phyloP scores from a whole-genome alignment of 1,140 invertebrate genomes.

The Carposina sasakii region DNA sequence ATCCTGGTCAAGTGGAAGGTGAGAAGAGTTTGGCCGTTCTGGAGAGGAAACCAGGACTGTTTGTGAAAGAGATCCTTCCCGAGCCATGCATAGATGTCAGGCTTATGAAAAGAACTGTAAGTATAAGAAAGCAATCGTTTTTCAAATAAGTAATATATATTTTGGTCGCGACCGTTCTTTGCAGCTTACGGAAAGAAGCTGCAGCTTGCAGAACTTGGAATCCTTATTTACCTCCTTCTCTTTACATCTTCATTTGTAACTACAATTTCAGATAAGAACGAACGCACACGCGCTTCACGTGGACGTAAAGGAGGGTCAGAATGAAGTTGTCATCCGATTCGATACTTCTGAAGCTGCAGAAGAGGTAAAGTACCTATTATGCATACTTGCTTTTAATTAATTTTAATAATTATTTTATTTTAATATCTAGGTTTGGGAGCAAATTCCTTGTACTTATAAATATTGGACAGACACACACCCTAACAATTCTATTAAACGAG shows the following conservation, averaged over 20 bases:
- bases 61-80: conserved; percentile 77
- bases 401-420: too few species aligned
- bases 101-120: conserved; percentile 75
- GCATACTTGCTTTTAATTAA: too few species aligned
- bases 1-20: too few species aligned
- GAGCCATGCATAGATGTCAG: conserved; percentile 77
- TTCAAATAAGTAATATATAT: conserved; percentile 75
- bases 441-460: too few species aligned
- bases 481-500: too few species aligned
- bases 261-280: conserved; percentile 77
- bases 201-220: too few species aligned
- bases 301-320: conserved; percentile 76
- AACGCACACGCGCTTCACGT: conserved; percentile 77
- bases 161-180: conserved; percentile 75
- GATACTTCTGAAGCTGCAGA: conserved; percentile 73
- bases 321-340: conserved; percentile 74
- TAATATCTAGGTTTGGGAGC: too few species aligned
- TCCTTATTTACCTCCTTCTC: too few species aligned
- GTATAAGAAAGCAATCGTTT: too few species aligned
- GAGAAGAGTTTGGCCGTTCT: conserved; percentile 23
- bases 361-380: too few species aligned
- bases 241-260: conserved; percentile 1
- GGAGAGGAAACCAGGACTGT: conserved; percentile 73
- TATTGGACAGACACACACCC: too few species aligned
- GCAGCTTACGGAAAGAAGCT: too few species aligned